Percentiles rank a stretch among this genome's conserved stretches.
Evolutionary conservation across 2,888 invertebrate species (phyloP).

Genomic region (Limnephilus lunatus): DNA sequence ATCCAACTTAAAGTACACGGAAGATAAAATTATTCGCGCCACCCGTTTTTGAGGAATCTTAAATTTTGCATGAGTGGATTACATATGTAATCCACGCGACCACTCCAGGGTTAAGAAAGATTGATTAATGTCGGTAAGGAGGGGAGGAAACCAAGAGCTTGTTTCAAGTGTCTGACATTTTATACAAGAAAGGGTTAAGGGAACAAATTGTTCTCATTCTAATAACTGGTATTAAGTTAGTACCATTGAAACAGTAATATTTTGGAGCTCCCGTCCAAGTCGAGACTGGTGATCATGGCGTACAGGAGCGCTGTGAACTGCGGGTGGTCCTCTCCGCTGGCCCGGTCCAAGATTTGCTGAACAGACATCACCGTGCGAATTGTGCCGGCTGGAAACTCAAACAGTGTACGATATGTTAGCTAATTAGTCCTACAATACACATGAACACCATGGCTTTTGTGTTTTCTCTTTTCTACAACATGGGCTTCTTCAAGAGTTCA

Average conservation of each 20-base stretch:
- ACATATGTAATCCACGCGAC: no score
- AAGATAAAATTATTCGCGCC: no score
- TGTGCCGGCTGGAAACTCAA: constrained; percentile 71
- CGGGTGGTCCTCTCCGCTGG: constrained; percentile 68
- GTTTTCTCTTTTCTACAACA: not conserved
- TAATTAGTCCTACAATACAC: not conserved
- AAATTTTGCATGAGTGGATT: no score
- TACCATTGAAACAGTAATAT: constrained; percentile 74
- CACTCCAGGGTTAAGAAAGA: no score
- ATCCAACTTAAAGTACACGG: no score
- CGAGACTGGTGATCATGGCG: constrained; percentile 83
- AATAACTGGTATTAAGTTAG: not conserved
- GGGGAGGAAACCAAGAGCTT: not conserved
- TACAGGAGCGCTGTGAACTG: constrained; percentile 83
- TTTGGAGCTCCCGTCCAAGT: constrained; percentile 79
- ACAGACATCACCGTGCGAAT: constrained; percentile 80
- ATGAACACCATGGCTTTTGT: not conserved
- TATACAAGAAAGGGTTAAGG: not conserved
- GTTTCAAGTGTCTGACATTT: not conserved
- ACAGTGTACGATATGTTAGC: not conserved
- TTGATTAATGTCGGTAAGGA: not conserved
- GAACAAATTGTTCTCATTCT: not conserved
- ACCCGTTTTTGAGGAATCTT: no score
- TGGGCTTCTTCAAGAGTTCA: not conserved
- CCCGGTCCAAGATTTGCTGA: constrained; percentile 76